phyloP scores from a whole-genome alignment of 2,113 vertebrate species.

The Vulpes vulpes region DNA sequence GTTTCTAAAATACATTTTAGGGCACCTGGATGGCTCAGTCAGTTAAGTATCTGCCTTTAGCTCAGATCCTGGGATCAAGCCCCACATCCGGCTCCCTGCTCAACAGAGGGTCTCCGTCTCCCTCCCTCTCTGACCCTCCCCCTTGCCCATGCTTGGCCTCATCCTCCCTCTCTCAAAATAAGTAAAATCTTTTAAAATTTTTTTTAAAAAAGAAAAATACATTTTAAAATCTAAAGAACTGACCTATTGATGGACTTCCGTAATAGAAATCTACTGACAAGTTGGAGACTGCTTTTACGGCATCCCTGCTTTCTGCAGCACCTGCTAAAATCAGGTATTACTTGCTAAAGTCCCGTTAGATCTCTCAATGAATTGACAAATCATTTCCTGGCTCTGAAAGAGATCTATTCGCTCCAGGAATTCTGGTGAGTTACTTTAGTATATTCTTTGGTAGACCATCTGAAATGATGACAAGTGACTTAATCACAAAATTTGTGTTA shows the following conservation, averaged over 20 bases:
- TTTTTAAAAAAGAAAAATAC: background rate
- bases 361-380: background rate
- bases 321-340: background rate
- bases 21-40: no score
- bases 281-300: background rate
- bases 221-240: background rate
- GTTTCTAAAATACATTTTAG: background rate
- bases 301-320: background rate
- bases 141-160: no score
- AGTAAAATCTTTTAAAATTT: no score
- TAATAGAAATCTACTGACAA: background rate
- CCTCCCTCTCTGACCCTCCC: no score
- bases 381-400: background rate
- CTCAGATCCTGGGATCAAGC: no score
- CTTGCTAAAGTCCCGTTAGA: background rate
- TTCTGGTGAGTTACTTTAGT: background rate
- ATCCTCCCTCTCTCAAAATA: no score
- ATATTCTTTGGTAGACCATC: background rate
- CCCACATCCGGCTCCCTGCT: no score
- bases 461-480: slow-evolving; percentile 2
- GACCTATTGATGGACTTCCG: background rate
- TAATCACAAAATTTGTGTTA: background rate
- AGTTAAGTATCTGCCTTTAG: no score
- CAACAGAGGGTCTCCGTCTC: no score
- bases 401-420: slow-evolving; percentile 15